phyloP scores from a whole-genome alignment of 2,888 invertebrate genomes.

The Metallyticus violacea region DNA sequence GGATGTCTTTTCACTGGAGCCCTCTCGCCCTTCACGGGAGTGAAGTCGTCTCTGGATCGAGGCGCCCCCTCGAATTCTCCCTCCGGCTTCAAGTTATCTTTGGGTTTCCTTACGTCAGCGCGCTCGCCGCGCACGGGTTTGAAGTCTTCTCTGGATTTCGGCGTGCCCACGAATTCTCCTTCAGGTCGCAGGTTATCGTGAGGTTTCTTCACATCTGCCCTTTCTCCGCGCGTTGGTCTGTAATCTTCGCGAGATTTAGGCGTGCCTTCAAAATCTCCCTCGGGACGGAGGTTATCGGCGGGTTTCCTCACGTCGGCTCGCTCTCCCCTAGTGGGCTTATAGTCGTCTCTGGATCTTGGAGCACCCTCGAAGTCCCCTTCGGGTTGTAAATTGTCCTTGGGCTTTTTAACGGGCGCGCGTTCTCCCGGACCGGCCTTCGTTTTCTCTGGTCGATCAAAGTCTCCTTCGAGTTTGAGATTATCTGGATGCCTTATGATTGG shows the following conservation, averaged over 20 bases:
- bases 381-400: slow-evolving; percentile 61
- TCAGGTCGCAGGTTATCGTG: slow-evolving; percentile 42
- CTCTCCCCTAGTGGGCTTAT: slow-evolving; percentile 50
- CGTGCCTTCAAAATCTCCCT: slow-evolving; percentile 39
- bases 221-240: slow-evolving; percentile 37
- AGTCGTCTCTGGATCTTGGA: slow-evolving; percentile 28
- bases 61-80: slow-evolving; percentile 50
- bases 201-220: slow-evolving; percentile 39
- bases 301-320: slow-evolving; percentile 55
- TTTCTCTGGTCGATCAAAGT: slow-evolving; percentile 52
- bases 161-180: slow-evolving; percentile 39
- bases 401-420: slow-evolving; percentile 42
- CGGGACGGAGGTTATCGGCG: slow-evolving; percentile 53
- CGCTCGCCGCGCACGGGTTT: slow-evolving; percentile 49
- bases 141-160: slow-evolving; percentile 45
- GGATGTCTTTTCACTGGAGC: slow-evolving; percentile 36
- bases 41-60: slow-evolving; percentile 57
- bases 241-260: slow-evolving; percentile 27
- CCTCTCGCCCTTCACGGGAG: slow-evolving; percentile 42
- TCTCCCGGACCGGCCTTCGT: slow-evolving; percentile 48
- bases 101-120: slow-evolving; percentile 38
- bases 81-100: slow-evolving; percentile 52
- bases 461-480: slow-evolving; percentile 54
- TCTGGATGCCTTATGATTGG: slow-evolving; percentile 55
- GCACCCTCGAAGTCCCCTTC: slow-evolving; percentile 49